Evolutionary conservation across 2,888 invertebrate species (phyloP).

Genomic region (Athalia cordata): DNA sequence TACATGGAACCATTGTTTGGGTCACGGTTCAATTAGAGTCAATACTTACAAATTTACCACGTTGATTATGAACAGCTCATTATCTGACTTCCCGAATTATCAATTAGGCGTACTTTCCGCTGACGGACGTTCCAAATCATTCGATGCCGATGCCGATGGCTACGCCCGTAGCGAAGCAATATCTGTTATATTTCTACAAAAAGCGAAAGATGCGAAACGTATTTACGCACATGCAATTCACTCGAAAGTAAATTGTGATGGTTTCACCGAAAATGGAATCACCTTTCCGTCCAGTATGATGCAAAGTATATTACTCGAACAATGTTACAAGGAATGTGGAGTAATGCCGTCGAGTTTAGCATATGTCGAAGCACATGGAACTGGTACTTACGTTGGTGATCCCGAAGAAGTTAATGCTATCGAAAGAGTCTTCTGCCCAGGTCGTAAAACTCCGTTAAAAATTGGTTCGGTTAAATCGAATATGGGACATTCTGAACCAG

Average conservation of each 20-base stretch:
- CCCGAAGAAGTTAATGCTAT: constrained; percentile 93
- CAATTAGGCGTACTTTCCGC: constrained; percentile 74
- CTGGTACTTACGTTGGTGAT: constrained; percentile 90
- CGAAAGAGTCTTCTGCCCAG: constrained; percentile 85
- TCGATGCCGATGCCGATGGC: constrained; percentile 65
- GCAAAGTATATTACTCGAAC: constrained; percentile 69
- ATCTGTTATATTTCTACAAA: constrained; percentile 73
- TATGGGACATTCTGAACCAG: constrained; percentile 93
- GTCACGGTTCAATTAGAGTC: too few species aligned
- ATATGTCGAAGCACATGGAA: constrained; percentile 82
- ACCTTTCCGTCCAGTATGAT: constrained; percentile 67
- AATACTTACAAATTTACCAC: too few species aligned
- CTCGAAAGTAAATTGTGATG: constrained; percentile 77
- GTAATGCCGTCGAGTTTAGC: constrained; percentile 75
- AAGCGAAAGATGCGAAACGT: constrained; percentile 72
- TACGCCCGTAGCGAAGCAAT: constrained; percentile 74
- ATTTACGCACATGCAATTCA: constrained; percentile 76
- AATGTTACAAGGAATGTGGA: constrained; percentile 75
- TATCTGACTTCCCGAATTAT: too few species aligned
- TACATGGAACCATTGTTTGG: too few species aligned
- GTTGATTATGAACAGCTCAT: too few species aligned
- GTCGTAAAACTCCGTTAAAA: constrained; percentile 83
- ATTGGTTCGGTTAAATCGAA: constrained; percentile 97
- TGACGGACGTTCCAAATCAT: constrained; percentile 73
- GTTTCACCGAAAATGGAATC: constrained; percentile 67